These are phyloP conservation scores for Heliconius sara DNA, from an alignment of 2,888 invertebrate genomes.

Conservation along the genomic window DNA sequence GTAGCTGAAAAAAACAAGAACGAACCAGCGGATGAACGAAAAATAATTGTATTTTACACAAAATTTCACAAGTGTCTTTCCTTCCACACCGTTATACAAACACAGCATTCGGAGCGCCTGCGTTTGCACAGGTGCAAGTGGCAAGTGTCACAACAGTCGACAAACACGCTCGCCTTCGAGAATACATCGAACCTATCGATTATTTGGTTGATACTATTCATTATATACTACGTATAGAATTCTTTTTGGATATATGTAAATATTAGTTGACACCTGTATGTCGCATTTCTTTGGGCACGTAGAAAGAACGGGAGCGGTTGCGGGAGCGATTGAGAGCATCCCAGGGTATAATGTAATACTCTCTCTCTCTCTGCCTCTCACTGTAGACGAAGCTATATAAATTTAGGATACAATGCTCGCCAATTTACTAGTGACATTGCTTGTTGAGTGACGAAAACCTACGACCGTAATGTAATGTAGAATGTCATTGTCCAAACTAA, in stretches of 20 bases:
- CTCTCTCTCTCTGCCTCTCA: too few species aligned
- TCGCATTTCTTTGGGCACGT: not conserved
- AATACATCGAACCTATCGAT: conserved; percentile 22
- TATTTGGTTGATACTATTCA: conserved; percentile 26
- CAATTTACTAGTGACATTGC: too few species aligned
- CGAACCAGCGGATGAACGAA: not conserved
- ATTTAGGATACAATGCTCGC: too few species aligned
- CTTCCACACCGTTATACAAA: conserved; percentile 1
- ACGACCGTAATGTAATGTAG: not conserved
- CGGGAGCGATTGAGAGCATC: too few species aligned
- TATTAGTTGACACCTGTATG: not conserved
- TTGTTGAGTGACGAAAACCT: not conserved
- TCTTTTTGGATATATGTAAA: not conserved
- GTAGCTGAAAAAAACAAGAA: not conserved
- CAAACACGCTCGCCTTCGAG: conserved; percentile 3
- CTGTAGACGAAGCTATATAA: too few species aligned
- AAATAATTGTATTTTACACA: not conserved
- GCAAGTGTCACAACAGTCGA: not conserved
- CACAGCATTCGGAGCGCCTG: not conserved
- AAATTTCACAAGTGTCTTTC: not conserved
- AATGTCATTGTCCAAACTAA: not conserved
- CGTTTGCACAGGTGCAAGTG: conserved; percentile 13
- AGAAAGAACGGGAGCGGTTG: too few species aligned
- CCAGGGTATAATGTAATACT: too few species aligned
- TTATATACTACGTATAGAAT: conserved; percentile 2